Base-by-base conservation (phyloP, 2,113 vertebrate species). In the Microcebus jonahi region DNA sequence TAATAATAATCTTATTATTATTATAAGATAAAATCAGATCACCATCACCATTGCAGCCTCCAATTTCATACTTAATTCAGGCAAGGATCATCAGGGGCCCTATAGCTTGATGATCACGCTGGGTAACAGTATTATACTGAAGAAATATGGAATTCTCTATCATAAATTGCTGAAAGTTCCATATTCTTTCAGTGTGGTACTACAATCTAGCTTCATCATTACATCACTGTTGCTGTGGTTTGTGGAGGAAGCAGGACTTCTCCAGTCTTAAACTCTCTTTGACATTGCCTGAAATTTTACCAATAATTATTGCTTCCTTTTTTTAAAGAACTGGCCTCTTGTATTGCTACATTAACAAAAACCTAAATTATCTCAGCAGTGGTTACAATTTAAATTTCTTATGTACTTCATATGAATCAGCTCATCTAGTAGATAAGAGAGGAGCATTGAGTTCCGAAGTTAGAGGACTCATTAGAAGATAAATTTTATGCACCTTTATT, bases 391-490 rank as follows among this genome's bases (percentile, higher is more conserved):
- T 90, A 87, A 95, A 91, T 81, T 6, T 87, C 34, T 80, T 88
- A 61, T 13, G 39, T 85, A 75, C 15, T 83, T 94, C 53, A 81
- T 76, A 63, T 85, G 55, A 53, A 77, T 77, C 34, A 79, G 36
- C 39, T 85, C n/a, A 88, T 93, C 63, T 67, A 63, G 36, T 5
- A 14, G 21, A 6, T 68, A 71, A 81, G 34, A 50, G 20, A 75
- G 45, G 21, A 88, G 8, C 27, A 27, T 39, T 87, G 68, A 77
- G 10, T 91, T 79, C 39, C 7, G 63, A 25, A 4, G 2, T 91
- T 75, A 88, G 42, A 97, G 71, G 31, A 76, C 21, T 95, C 39
- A 29, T 48, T 91, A 87, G 61, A 95, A 94, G 27, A 73, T 79
- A 95, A 96, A 90, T 12, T 88, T 90, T 42, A 67, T 55, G n/a